Base-by-base conservation (phyloP, 2,888 invertebrate genomes). In the Copidosoma aretas region DNA sequence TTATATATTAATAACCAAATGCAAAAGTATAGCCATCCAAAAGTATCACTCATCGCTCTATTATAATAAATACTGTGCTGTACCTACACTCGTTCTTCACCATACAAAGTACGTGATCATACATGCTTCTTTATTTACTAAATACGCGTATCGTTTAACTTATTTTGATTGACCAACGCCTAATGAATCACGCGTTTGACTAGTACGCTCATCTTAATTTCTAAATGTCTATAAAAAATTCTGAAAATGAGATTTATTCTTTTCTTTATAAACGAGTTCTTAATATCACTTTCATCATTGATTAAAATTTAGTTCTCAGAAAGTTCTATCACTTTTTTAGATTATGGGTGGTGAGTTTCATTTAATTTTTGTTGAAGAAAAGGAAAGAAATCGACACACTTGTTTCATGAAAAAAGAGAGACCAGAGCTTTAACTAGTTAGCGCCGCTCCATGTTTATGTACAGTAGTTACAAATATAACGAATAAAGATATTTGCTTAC, bases 311-410 rank as follows among this genome's bases (percentile, higher is more conserved):
- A 32, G 32, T 32, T 32, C 8, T 32, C 8, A 32, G 8, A 32
- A 32, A 32, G 4, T 8, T 32, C 8, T 8, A 32, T 32, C 32
- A 32, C 8, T n/a, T n/a, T n/a, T n/a, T n/a, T n/a, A n/a, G n/a
- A n/a, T n/a, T n/a, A n/a, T 32, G 32, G 22, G 22, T 63, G 56
- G 63, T 63, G 56, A 62, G 32, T 51, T 25, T 58, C 24, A 57
- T 60, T 39, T 46, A 14, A 32, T 64, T 52, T 41, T 14, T 52
- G 22, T 57, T 22, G 15, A 32, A 32, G 4, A 8, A 32, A 32
- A 32, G 3, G n/a, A n/a, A 60, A 22, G 5, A 8, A 5, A 22
- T 49, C 49, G 32, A 12, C 14, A n/a, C 46, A 49, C 14, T 21
- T 32, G 32, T 25, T 17, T 60, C 51, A 19, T 59, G 24, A n/a